Base-by-base conservation (phyloP, 2,113 vertebrate species). In the Felis catus region DNA sequence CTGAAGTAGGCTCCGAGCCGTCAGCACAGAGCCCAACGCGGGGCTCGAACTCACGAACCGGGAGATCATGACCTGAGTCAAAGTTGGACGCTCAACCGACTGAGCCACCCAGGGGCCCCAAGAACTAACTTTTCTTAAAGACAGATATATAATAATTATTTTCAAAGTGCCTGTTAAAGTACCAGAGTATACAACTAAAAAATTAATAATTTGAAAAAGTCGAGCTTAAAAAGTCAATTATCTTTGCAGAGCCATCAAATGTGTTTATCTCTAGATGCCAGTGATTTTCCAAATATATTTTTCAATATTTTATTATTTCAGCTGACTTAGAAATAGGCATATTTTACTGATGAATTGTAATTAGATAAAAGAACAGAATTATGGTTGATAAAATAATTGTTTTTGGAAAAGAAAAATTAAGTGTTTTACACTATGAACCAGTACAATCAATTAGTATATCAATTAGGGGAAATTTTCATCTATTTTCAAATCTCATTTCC, bases 401-500 rank as follows among this genome's bases (percentile, higher is more conserved):
- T 82, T 19, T 51, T 19, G 80, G 18, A 95, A 95, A 95, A 94
- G 87, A 94, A 48, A 95, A 97, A 94, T 23, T 0, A 0, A 0
- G 0, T 92, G 11, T 96, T 97, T 96, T 97, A 23, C 74, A 79
- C 61, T 65, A 7, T 96, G 41, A 71, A 88, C 36, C 19, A 92
- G 25, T n/a, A 16, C 39, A 96, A 63, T 86, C 51, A 97, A 93
- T 86, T 66, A 82, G 13, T 39, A 19, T 89, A 94, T 70, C 58
- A 98, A 98, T 96, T 94, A 98, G 53, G 92, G 91, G 10, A 0
- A 89, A 12, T 84, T 97, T 92, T 93, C 63, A 85, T 48, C 91
- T 76, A 96, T 58, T 76, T 97, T 79, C 93, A 97, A 93, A 97
- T 94, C 73, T 95, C 89, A 95, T 36, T 97, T 84, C 87, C 91